Conservation (phyloP, 2,113 vertebrate species). For the Myanophis thanlyinensis region DNA sequence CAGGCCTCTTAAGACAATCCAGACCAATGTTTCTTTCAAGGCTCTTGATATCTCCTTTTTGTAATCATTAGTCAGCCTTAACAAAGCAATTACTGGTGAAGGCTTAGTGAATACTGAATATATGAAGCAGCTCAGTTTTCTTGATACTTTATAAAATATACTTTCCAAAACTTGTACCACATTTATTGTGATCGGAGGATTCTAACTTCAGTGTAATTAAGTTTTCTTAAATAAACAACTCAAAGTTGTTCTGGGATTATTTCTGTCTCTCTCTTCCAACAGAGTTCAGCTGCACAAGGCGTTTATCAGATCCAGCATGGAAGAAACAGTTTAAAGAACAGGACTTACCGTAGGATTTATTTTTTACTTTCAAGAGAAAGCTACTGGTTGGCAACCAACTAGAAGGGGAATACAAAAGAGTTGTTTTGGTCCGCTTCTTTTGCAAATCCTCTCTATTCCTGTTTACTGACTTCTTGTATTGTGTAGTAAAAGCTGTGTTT, state of each 20-base stretch:
- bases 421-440: background rate
- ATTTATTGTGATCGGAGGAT: background rate
- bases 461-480: fast-evolving
- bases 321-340: background rate
- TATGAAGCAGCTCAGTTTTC: background rate
- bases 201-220: background rate
- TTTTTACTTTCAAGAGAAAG: background rate
- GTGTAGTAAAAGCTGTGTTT: background rate
- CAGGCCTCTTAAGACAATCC: background rate
- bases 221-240: background rate
- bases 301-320: background rate
- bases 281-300: background rate
- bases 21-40: background rate
- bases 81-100: background rate
- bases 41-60: background rate
- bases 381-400: background rate
- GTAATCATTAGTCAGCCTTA: background rate
- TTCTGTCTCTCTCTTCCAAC: background rate
- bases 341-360: conserved; percentile 45
- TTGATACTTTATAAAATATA: background rate
- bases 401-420: background rate
- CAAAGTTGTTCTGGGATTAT: background rate
- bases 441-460: background rate
- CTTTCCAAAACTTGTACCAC: background rate
- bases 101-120: background rate